Percentiles rank a stretch among this genome's conserved stretches.
Conservation (phyloP, 2,888 invertebrate genomes). For the Pegoplata infirma region DNA sequence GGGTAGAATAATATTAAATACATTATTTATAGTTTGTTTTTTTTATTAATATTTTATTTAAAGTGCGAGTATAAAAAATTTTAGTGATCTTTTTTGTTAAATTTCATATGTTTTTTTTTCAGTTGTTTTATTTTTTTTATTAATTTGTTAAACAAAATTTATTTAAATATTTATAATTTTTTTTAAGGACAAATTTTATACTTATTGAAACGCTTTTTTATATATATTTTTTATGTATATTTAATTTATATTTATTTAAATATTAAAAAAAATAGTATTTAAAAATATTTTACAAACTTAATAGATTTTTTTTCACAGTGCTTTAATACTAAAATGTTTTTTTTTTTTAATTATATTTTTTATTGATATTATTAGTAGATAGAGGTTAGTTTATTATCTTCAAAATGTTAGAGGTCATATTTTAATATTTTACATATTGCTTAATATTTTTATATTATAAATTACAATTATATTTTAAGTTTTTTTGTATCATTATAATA, state of each 20-base stretch:
- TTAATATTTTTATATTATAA: no score
- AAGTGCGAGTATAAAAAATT: conserved; percentile 45
- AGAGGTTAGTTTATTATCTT: not conserved
- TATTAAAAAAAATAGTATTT: not conserved
- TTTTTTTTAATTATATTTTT: not conserved
- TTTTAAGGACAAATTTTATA: not conserved
- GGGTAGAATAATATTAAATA: not conserved
- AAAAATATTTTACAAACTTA: conserved; percentile 16
- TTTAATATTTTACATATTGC: conserved; percentile 1
- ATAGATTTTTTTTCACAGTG: not conserved
- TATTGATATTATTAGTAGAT: not conserved
- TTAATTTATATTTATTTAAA: not conserved
- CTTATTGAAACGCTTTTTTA: not conserved
- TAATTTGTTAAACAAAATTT: not conserved
- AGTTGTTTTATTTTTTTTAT: not conserved
- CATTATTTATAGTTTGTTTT: not conserved
- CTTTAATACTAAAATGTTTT: not conserved
- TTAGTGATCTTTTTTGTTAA: not conserved
- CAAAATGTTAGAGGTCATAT: conserved; percentile 7
- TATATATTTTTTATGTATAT: not conserved
- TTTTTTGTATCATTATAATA: no score
- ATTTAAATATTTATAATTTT: not conserved
- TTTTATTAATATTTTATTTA: not conserved
- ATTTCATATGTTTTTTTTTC: not conserved
- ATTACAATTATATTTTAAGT: not conserved